Conservation (phyloP, 2,113 vertebrate species). For the Microcebus jonahi region DNA sequence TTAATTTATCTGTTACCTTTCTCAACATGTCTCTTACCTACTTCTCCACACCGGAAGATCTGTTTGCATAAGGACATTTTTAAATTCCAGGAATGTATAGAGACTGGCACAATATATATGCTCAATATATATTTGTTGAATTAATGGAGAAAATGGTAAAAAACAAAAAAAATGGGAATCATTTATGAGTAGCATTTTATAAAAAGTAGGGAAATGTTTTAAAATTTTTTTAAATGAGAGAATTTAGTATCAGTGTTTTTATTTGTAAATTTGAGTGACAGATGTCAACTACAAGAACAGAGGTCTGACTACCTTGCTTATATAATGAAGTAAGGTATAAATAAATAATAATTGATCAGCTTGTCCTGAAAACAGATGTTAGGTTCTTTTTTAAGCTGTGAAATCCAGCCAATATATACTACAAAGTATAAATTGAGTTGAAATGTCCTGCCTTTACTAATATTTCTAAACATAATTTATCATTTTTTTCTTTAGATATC, state of each 20-base stretch:
- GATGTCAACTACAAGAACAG: background rate
- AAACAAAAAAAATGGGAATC: background rate
- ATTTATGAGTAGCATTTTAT: background rate
- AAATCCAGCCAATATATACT: background rate
- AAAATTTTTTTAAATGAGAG: background rate
- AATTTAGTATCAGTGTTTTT: background rate
- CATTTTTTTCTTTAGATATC: background rate
- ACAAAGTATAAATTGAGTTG: background rate
- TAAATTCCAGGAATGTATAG: background rate
- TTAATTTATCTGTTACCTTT: background rate
- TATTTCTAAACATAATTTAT: constrained; percentile 4
- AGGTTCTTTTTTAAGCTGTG: background rate
- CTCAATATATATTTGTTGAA: background rate
- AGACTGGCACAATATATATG: background rate
- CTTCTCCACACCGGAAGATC: background rate
- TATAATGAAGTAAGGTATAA: background rate
- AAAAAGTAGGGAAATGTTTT: background rate
- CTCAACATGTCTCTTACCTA: background rate
- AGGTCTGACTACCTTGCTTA: background rate
- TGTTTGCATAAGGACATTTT: background rate
- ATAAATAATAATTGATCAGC: background rate
- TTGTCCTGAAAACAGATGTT: background rate
- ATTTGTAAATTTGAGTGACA: background rate
- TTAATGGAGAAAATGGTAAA: background rate
- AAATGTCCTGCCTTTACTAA: background rate